Evolutionary conservation across 2,113 vertebrate genomes (phyloP), one percentile per base, ranked within the genome.

Genomic region (Acanthisitta chloris): DNA sequence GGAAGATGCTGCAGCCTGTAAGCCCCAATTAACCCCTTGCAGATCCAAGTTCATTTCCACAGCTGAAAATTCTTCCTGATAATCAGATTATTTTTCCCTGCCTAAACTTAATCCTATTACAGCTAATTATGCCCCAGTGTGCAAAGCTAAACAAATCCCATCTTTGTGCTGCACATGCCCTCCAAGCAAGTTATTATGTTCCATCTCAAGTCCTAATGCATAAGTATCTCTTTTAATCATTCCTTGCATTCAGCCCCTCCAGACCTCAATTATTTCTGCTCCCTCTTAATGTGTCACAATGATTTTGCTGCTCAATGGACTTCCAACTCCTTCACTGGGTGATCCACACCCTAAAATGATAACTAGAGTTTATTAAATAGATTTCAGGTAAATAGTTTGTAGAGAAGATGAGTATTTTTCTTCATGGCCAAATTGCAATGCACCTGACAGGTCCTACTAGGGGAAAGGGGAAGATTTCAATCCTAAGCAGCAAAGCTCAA

Each of bases 211-310:
- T 92, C 19, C 36, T 91, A 95, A 72, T 82, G 90, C 58, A 9
- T 80, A 82, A 95, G 71, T 62, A 92, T 94, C 58, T 82, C 87
- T 86, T 96, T 94, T 94, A 95, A 95, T 96, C 91, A 96, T 94
- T 94, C 66, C 81, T 91, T 94, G 74, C 76, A 66, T 90, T 95
- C 93, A 90, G 78, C 91, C 78, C 89, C 87, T 96, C 71, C 81
- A 94, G 90, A 96, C 90, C 92, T 94, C 91, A 95, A 95, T 96
- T 96, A 97, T 97, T 96, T 95, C 80, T 95, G 74, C 71, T 94
- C 38, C 33, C 33, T 95, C 66, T 71, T 79, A 83, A 90, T 77
- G 33, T 69, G 33, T 73, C 90, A 72, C 5, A 5, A 88, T 38
- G 66, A 79, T 91, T 96, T 67, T 62, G 12, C 34, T 77, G 10